phyloP scores from a whole-genome alignment of 2,797 vertebrate genomes.

The Tamandua tetradactyla region DNA sequence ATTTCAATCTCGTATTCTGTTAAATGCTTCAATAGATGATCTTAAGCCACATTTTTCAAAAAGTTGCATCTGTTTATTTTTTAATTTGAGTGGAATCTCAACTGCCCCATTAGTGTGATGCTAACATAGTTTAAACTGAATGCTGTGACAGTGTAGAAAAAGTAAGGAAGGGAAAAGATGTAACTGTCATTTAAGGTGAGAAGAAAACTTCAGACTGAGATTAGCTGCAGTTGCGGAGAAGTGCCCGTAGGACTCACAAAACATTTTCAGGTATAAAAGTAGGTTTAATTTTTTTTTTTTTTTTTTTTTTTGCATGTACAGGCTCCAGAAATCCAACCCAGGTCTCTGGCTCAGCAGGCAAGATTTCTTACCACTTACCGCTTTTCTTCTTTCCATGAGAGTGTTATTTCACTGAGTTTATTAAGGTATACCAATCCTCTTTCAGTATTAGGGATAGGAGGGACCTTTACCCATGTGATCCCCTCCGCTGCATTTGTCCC shows the following conservation, averaged over 20 bases:
- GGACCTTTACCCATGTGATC: too few species aligned
- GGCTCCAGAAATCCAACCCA: too few species aligned
- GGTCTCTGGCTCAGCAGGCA: too few species aligned
- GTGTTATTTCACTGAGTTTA: background rate
- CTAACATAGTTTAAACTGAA: constrained; percentile 25
- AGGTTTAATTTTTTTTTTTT: background rate
- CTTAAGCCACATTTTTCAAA: background rate
- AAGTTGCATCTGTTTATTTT: background rate
- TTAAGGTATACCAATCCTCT: constrained; percentile 6
- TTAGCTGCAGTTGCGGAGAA: background rate
- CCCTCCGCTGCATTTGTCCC: too few species aligned
- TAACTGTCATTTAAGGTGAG: background rate
- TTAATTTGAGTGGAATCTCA: background rate
- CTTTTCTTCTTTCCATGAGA: constrained; percentile 9
- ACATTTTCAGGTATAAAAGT: background rate
- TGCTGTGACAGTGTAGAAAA: background rate
- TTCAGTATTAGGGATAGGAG: background rate
- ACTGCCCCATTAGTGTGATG: background rate
- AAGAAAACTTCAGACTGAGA: background rate
- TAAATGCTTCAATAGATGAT: constrained; percentile 24
- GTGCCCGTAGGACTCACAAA: background rate
- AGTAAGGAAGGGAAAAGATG: background rate
- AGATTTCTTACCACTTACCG: too few species aligned
- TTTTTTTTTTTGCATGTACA: too few species aligned
- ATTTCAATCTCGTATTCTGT: background rate